phyloP scores from a whole-genome alignment of 2,797 vertebrate species.

The Macrochelys suwanniensis region DNA sequence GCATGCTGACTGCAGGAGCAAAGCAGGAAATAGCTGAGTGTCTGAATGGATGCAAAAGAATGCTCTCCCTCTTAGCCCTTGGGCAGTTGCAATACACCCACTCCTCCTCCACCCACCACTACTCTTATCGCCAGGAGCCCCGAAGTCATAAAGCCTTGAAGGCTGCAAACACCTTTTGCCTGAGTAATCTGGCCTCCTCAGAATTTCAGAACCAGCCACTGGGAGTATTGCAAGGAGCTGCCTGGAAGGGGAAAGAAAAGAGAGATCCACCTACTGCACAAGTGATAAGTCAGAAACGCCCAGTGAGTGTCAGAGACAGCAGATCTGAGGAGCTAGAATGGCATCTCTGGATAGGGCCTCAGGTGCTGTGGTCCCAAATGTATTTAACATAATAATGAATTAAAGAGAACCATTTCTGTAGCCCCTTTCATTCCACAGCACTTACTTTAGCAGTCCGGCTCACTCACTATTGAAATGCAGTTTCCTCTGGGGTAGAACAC shows the following conservation, averaged over 20 bases:
- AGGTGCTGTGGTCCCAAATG: not conserved
- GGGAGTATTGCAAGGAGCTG: constrained; percentile 8
- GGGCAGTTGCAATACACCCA: constrained; percentile 18
- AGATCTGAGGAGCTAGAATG: not conserved
- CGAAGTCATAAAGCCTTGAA: constrained; percentile 8
- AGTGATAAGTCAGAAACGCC: constrained; percentile 25
- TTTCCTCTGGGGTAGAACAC: constrained; percentile 28
- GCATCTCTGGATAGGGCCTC: not conserved
- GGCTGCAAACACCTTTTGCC: constrained; percentile 55
- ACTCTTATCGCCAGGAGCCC: not conserved
- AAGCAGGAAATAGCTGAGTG: constrained; percentile 82
- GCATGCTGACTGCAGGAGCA: constrained; percentile 65
- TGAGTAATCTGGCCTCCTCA: constrained; percentile 20
- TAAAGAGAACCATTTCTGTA: not conserved
- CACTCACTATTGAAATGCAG: not conserved
- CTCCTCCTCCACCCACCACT: not conserved
- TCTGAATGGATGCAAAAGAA: constrained; percentile 78
- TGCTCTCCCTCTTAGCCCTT: constrained; percentile 62
- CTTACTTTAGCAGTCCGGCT: constrained; percentile 10
- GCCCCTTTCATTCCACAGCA: not conserved
- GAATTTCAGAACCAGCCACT: not conserved
- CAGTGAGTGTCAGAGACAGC: not conserved
- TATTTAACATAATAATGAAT: not conserved
- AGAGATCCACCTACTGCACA: not conserved
- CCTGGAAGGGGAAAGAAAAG: constrained; percentile 14